Evolutionary conservation across 2,888 invertebrate species (phyloP), one percentile per base, ranked within the genome.

Genomic region (Thysanoteuthis rhombus): DNA sequence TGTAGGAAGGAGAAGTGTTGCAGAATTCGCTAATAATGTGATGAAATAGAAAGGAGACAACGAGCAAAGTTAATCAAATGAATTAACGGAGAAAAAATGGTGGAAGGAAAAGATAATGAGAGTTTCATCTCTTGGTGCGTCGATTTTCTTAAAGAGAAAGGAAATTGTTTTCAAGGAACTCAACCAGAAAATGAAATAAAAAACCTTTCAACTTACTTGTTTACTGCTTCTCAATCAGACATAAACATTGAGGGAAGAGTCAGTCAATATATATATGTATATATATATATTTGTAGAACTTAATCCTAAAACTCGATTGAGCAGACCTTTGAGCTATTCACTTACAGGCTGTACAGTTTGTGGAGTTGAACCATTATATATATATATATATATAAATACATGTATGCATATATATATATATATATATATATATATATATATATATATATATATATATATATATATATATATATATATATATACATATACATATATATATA

Each of bases 181-280:
- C n/a, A n/a, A 75, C 16, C 75, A 75, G 75, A 75, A 75, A 75
- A 75, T 75, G 75, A 75, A 75, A 75, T 75, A 75, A 75, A 75
- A 75, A 75, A 75, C 75, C 75, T 75, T 75, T 75, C 75, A 75
- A 75, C 75, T 58, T 58, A 58, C 58, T 75, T n/a, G n/a, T 75
- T 75, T 75, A n/a, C 75, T 16, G 16, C 36, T 75, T 75, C 75
- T 75, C n/a, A n/a, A 75, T 75, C 75, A 75, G n/a, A n/a, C 75
- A 75, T 75, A n/a, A 75, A 75, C 75, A 75, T 75, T 75, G 36
- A 75, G 10, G n/a, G n/a, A 75, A n/a, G 58, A 75, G n/a, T 0
- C 10, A 36, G 75, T n/a, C n/a, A 10, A 5, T n/a, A 58, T 58
- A 19, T 58, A 58, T 58, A 19, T 58, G 2, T 1, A 58, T 28